Percentiles rank a stretch among this genome's conserved stretches.
Conservation (phyloP, 2,888 invertebrate species). For the Leptinotarsa tumamoca region DNA sequence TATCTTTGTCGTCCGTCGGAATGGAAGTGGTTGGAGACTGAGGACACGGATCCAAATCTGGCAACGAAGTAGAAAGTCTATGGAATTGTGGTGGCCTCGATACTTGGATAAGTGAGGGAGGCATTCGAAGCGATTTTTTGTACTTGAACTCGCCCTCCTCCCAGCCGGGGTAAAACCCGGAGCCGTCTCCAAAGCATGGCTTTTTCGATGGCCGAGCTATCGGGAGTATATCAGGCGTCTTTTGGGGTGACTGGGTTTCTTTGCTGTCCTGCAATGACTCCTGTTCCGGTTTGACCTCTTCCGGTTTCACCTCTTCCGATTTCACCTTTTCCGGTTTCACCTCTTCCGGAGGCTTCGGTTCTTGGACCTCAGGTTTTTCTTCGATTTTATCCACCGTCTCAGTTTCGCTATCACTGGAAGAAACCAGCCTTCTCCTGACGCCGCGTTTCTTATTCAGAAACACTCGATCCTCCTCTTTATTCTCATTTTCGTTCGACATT, state of each 20-base stretch:
- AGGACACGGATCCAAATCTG: slow-evolving; percentile 81
- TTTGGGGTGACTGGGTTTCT: slow-evolving; percentile 36
- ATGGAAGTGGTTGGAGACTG: slow-evolving; percentile 78
- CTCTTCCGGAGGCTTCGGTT: slow-evolving; percentile 27
- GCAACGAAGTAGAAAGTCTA: slow-evolving; percentile 80
- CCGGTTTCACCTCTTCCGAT: slow-evolving; percentile 1
- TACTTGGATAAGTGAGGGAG: slow-evolving; percentile 83
- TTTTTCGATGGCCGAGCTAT: slow-evolving; percentile 66
- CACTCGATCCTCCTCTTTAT: slow-evolving; percentile 41
- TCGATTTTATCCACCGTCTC: slow-evolving; percentile 27
- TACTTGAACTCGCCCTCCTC: slow-evolving; percentile 86
- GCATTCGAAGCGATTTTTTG: slow-evolving; percentile 85
- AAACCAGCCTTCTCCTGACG: slow-evolving; percentile 49
- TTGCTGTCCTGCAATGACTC: slow-evolving; percentile 24
- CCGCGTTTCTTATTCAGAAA: slow-evolving; percentile 46
- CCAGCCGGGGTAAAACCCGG: slow-evolving; percentile 83
- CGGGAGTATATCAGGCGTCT: slow-evolving; percentile 39
- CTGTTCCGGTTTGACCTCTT: slow-evolving; percentile 10
- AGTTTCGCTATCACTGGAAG: slow-evolving; percentile 58
- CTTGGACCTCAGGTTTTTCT: slow-evolving; percentile 24
- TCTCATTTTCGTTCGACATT: slow-evolving; percentile 32
- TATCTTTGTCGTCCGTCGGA: slow-evolving; percentile 68
- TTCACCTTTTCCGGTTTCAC: slow-evolving; percentile 11
- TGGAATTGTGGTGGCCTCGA: slow-evolving; percentile 79
- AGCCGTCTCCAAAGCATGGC: slow-evolving; percentile 77